Conservation (phyloP, 2,113 vertebrate species). For the Blennius ocellaris region DNA sequence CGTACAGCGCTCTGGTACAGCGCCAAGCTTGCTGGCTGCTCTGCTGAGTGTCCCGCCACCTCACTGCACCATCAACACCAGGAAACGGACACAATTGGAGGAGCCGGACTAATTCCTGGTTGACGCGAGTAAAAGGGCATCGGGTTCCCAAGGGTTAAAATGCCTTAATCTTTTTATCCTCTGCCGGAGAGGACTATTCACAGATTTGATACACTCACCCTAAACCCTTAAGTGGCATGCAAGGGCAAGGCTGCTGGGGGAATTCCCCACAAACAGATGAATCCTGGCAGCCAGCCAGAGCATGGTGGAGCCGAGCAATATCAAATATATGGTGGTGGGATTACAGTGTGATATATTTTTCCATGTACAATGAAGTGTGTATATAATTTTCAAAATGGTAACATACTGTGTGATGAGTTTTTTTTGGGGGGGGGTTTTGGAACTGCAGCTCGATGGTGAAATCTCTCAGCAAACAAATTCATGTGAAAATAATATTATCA, state of each 20-base stretch:
- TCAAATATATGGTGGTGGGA: slow-evolving; percentile 13
- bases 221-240: slow-evolving; percentile 77
- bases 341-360: slow-evolving; percentile 19
- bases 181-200: slow-evolving; percentile 69
- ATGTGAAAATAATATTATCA: slow-evolving; percentile 13
- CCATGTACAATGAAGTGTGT: background rate
- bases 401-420: background rate
- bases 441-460: background rate
- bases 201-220: slow-evolving; percentile 78
- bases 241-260: slow-evolving; percentile 30
- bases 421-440: too few species aligned
- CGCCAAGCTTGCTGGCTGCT: slow-evolving; percentile 50
- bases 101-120: slow-evolving; percentile 72
- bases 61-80: slow-evolving; percentile 43
- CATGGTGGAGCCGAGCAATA: slow-evolving; percentile 19
- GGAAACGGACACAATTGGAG: slow-evolving; percentile 57
- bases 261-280: slow-evolving; percentile 57
- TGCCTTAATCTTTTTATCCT: slow-evolving; percentile 83
- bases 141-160: slow-evolving; percentile 74
- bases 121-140: slow-evolving; percentile 58
- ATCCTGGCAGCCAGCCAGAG: slow-evolving; percentile 42
- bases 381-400: slow-evolving; percentile 16
- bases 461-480: background rate
- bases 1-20: slow-evolving; percentile 41
- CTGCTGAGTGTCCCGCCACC: slow-evolving; percentile 45